Evolutionary conservation across 2,797 vertebrate genomes (phyloP).

Genomic region (Paramormyrops hopkinsi): DNA sequence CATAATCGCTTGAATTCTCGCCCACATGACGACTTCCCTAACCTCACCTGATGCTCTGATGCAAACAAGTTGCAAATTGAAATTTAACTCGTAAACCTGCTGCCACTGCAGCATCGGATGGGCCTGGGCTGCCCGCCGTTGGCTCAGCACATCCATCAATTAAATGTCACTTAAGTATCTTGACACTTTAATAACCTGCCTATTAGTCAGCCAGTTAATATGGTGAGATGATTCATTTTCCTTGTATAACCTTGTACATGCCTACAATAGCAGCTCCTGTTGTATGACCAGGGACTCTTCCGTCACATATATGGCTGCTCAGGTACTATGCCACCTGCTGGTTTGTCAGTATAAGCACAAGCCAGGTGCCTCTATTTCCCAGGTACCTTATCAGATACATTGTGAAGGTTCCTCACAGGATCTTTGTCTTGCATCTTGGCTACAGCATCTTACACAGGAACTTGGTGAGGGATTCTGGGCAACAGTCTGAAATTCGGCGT

Average conservation of each 20-base stretch:
- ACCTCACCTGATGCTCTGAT: background rate
- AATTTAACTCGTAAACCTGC: background rate
- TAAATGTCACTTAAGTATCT: background rate
- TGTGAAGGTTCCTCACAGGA: background rate
- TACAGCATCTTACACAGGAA: background rate
- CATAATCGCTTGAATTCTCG: background rate
- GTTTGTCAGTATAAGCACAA: background rate
- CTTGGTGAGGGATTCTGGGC: background rate
- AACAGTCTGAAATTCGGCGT: background rate
- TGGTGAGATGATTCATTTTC: background rate
- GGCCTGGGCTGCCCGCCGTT: background rate
- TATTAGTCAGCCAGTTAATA: background rate
- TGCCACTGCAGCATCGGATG: background rate
- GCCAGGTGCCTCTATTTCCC: background rate
- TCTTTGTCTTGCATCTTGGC: background rate
- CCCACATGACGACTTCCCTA: background rate
- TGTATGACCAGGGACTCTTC: background rate
- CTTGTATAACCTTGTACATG: background rate
- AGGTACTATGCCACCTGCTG: background rate
- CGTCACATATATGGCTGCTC: background rate
- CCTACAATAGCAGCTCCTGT: background rate
- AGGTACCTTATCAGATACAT: background rate
- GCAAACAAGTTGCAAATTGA: background rate
- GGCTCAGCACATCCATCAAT: background rate
- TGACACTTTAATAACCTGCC: background rate